A percentile compares a stretch with the other conserved stretches of the same genome.
phyloP scores from a whole-genome alignment of 1,140 invertebrate genomes.

The Drosophila prosaltans region DNA sequence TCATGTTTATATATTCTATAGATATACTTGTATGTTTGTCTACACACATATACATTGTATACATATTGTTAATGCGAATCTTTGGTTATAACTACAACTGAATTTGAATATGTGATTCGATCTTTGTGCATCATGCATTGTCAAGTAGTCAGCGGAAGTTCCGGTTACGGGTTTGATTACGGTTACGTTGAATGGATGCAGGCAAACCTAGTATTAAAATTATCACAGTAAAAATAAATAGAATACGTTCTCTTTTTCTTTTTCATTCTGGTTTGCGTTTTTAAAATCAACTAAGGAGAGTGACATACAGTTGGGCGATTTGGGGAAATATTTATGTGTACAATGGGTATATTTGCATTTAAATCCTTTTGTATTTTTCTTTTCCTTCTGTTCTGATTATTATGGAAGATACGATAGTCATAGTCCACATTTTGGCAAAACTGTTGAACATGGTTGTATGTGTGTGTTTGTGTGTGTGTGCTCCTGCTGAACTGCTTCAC shows the following conservation, averaged over 20 bases:
- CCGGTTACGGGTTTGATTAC: slow-evolving; percentile 13
- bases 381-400: slow-evolving; percentile 53
- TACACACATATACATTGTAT: not conserved
- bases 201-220: slow-evolving; percentile 56
- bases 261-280: slow-evolving; percentile 41
- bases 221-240: slow-evolving; percentile 80
- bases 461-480: slow-evolving; percentile 9
- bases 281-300: slow-evolving; percentile 53
- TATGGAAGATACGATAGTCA: slow-evolving; percentile 83
- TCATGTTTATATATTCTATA: slow-evolving; percentile 32
- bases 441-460: slow-evolving; percentile 62
- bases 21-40: too few species aligned
- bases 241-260: slow-evolving; percentile 45
- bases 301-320: slow-evolving; percentile 9
- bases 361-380: not conserved
- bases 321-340: slow-evolving; percentile 16
- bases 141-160: slow-evolving; percentile 37
- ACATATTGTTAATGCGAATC: slow-evolving; percentile 37
- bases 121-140: slow-evolving; percentile 26
- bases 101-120: slow-evolving; percentile 38
- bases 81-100: slow-evolving; percentile 78
- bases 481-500: slow-evolving; percentile 68
- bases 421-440: slow-evolving; percentile 83
- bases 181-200: slow-evolving; percentile 30
- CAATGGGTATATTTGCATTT: slow-evolving; percentile 12